Conservation (phyloP, 1,140 invertebrate genomes). For the Popillia japonica region DNA sequence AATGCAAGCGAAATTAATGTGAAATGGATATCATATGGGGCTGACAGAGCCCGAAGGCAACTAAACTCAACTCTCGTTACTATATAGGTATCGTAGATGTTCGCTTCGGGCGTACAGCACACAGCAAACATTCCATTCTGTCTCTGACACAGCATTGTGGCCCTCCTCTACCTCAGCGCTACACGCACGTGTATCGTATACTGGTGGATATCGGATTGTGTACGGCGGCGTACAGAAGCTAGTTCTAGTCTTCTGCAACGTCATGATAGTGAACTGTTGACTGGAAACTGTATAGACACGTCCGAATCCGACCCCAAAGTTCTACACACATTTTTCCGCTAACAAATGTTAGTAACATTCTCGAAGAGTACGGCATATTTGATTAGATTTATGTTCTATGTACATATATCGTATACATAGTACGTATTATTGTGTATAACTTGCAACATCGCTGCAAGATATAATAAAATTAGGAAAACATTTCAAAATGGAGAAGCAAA, state of each 20-base stretch:
- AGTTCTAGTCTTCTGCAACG: background rate
- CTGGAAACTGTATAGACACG: background rate
- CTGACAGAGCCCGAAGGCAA: slow-evolving; percentile 16
- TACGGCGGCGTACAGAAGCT: background rate
- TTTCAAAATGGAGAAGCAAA: too few species aligned
- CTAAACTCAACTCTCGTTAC: slow-evolving; percentile 10
- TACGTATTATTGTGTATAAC: too few species aligned
- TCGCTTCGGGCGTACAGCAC: slow-evolving; percentile 19
- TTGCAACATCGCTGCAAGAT: too few species aligned
- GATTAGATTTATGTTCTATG: too few species aligned
- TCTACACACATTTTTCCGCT: too few species aligned
- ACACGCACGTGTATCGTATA: background rate
- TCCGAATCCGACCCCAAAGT: background rate
- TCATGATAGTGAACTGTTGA: background rate
- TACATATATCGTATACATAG: too few species aligned
- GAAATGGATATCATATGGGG: slow-evolving; percentile 34
- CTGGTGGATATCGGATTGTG: background rate
- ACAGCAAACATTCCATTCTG: slow-evolving; percentile 28
- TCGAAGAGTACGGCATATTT: too few species aligned
- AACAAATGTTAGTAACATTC: too few species aligned
- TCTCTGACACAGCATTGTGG: slow-evolving; percentile 19
- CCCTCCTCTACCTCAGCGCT: background rate
- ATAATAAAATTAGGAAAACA: too few species aligned
- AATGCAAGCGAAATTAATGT: slow-evolving; percentile 32
- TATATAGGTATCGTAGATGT: slow-evolving; percentile 29